Evolutionary conservation across 2,797 vertebrate genomes (phyloP).

Genomic region (Peromyscus melanophrys): DNA sequence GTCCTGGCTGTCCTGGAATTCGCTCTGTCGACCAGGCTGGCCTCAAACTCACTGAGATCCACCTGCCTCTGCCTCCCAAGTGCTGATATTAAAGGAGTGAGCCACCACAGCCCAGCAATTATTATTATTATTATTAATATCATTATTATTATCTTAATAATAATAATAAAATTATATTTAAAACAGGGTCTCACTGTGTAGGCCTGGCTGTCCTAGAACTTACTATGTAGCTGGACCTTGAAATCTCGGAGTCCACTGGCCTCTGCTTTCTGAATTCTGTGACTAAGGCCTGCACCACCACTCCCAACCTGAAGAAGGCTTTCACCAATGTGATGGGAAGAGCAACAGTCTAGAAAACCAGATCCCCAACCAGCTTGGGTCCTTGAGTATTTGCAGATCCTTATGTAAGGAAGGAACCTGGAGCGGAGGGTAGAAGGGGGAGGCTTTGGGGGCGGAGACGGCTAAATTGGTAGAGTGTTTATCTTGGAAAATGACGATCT

Average conservation of each 20-base stretch:
- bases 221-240: background rate
- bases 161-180: background rate
- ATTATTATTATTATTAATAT: too few species aligned
- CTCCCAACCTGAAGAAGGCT: background rate
- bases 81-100: too few species aligned
- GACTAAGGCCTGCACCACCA: background rate
- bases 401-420: background rate
- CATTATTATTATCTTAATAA: background rate
- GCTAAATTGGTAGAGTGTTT: background rate
- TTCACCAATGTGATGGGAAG: slow-evolving; percentile 23
- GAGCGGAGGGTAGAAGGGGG: background rate
- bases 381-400: background rate
- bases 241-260: too few species aligned
- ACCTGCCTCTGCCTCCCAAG: too few species aligned
- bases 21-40: too few species aligned
- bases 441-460: background rate
- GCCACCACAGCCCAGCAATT: too few species aligned
- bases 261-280: background rate
- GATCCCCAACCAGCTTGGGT: background rate
- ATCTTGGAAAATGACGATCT: background rate
- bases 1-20: background rate
- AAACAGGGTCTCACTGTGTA: background rate
- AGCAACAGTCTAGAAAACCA: slow-evolving; percentile 27
- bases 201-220: background rate
- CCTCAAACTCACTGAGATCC: too few species aligned